Evolutionary conservation across 1,140 invertebrate genomes (phyloP), one percentile per base, ranked within the genome.

Genomic region (Sinella curviseta): DNA sequence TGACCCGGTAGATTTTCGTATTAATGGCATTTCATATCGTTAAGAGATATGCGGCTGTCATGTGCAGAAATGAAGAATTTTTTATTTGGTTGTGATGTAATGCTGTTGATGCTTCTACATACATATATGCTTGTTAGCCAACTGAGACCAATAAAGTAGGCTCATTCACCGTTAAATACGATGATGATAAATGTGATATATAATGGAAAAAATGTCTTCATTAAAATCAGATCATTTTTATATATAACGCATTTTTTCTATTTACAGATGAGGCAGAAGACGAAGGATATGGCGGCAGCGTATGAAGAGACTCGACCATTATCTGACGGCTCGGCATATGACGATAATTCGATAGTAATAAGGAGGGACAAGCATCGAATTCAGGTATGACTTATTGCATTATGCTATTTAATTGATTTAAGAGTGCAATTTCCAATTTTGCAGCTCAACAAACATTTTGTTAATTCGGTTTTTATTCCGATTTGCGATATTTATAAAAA

Each of bases 291-390:
- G 70, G 81, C 82, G 55, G 81, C 84, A 30, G 78, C 84, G 28
- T 82, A 82, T 26, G 86, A 87, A 79, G 90, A 90, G 80, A 89
- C 87, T 80, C 86, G 90, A 54, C 90, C 90, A 33, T 85, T 90
- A 80, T 90, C 90, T 33, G 89, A 90, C 84, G 89, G 88, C n/a
- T 90, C 89, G 60, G 85, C 84, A 16, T 88, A 86, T 82, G 87
- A 87, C 75, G 86, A 87, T 39, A 84, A 85, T 67, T 78, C 85
- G 24, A 83, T 84, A 77, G 84, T 86, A 57, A 84, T 83, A n/a
- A 81, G 85, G 79, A 80, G 86, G 80, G 84, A 84, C 16, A 85
- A 85, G 80, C 82, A 79, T 86, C 78, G 87, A 88, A 35, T 81
- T 81, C 83, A 83, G 82, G 82, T 83, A 82, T 55, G n/a, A 48